phyloP scores from a whole-genome alignment of 2,888 invertebrate species.

The Agrotis exclamationis region DNA sequence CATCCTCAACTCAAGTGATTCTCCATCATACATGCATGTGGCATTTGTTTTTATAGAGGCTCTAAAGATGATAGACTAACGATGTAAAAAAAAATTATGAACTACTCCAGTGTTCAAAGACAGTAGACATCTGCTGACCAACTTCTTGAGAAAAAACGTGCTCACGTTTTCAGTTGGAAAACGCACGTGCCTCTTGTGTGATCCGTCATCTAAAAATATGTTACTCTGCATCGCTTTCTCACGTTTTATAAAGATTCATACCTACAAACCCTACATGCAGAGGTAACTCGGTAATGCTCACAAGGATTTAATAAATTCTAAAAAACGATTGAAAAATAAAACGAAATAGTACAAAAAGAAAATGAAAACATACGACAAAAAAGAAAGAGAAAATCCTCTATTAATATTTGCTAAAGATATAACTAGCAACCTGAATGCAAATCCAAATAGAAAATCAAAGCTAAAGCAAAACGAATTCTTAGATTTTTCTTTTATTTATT shows the following conservation, averaged over 20 bases:
- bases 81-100: not conserved
- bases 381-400: not conserved
- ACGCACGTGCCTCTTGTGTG: conserved; percentile 46
- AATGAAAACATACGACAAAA: not conserved
- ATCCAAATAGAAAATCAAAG: not conserved
- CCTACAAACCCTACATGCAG: conserved; percentile 10
- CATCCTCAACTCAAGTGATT: no score
- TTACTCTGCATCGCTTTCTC: conserved; percentile 43
- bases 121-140: conserved; percentile 37
- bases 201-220: conserved; percentile 61
- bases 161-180: conserved; percentile 48
- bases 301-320: not conserved
- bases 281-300: not conserved
- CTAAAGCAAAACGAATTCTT: not conserved
- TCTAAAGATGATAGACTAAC: no score
- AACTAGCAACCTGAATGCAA: not conserved
- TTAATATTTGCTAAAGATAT: not conserved
- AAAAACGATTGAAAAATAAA: not conserved
- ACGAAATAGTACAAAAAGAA: not conserved
- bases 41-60: no score
- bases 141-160: conserved; percentile 36
- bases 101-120: not conserved
- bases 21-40: no score
- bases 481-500: not conserved
- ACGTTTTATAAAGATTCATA: conserved; percentile 31